Evolutionary conservation across 2,888 invertebrate species (phyloP), one percentile per base, ranked within the genome.

Genomic region (Trachelus tabidus): DNA sequence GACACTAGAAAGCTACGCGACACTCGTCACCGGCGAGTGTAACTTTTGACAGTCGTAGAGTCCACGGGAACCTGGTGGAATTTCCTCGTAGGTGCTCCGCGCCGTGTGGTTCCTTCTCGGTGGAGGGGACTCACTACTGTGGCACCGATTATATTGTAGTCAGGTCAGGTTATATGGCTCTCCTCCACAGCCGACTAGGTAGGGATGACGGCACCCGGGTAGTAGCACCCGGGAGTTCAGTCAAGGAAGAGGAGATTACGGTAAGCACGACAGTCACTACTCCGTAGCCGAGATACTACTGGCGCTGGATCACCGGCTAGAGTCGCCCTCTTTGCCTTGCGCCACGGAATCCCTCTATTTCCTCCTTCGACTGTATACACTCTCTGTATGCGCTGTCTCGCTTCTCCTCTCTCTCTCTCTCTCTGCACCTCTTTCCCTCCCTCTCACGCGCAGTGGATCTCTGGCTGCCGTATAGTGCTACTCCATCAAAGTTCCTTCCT

Each of bases 241-340:
- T 56, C 56, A 56, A 71, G 81, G 76, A 79, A 79, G 80, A 79
- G 80, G 81, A 81, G 68, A 79, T 23, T 75, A 12, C 37, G 75
- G 79, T 75, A 80, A 80, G 81, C 81, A 81, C 85, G 83, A 84
- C 40, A 83, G 77, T 83, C 82, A 84, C 84, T 81, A 80, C 84
- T 84, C 83, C 83, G 81, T 80, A 76, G 85, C 85, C 83, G 85
- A 82, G 83, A 77, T 84, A 83, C 85, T 84, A 88, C 87, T 87
- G 86, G 83, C 83, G 79, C 76, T 77, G 83, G 81, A 81, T 78
- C 80, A 69, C 31, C 75, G 73, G 79, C 76, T 73, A 78, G 79
- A 82, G 80, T 80, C 81, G 81, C 82, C 81, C 79, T 82, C 77
- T 83, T 83, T 79, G 75, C 80, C 82, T 73, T 77, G 80, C 77